Evolutionary conservation across 2,888 invertebrate genomes (phyloP), one percentile per base, ranked within the genome.

Genomic region (Dicycla oo): DNA sequence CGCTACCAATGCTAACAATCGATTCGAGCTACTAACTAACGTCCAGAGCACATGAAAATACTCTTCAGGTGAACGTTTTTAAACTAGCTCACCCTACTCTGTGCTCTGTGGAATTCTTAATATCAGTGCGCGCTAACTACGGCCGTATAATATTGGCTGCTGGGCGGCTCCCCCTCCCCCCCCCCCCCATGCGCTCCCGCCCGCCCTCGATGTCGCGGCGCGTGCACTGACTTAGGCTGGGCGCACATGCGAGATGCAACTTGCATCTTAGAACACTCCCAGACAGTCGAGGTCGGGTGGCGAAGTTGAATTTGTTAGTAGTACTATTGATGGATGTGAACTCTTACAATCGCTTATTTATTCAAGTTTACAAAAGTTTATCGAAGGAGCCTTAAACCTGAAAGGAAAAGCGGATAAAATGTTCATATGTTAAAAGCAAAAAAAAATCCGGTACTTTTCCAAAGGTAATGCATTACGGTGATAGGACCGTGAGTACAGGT

Each of bases 101-200:
- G 88, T 89, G 86, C 77, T 26, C 81, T 86, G 90, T 91, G 95
- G 95, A 95, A 95, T 95, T 95, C 95, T 95, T 95, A 95, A 95
- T 95, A 95, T 95, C 95, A 94, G 94, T 94, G 95, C 94, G 93
- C 93, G 95, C 95, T 95, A 95, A 95, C 95, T 95, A 95, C 92
- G 92, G 85, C 91, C 94, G 94, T 95, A 95, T 94, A 93, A 95
- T 94, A 94, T 93, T 93, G 94, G 93, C 91, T 91, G 90, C 84
- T 87, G 89, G 92, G 89, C 74, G 83, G 76, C 72, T 77, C 74
- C 62, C 67, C 6, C 69, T 83, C 57, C 78, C 82, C 76, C 71
- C 79, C 72, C 80, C 69, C 67, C 26, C 67, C 64, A 0, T 63
- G 80, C 49, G 71, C 64, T 73, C 49, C 78, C 80, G 56, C 80